Conservation (phyloP, 2,113 vertebrate species). For the Pyrgilauda ruficollis region DNA sequence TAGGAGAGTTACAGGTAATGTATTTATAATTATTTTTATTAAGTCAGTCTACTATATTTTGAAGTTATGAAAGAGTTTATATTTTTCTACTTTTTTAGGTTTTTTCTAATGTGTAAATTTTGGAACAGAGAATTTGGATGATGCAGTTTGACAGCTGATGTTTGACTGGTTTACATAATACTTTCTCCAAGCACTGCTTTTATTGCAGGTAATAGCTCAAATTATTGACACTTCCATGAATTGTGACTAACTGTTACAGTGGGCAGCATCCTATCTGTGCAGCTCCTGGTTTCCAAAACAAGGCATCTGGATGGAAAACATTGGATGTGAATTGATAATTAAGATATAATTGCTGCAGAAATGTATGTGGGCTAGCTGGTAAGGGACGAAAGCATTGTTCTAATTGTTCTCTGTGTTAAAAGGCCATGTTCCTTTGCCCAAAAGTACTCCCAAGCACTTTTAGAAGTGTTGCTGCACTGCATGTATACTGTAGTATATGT, state of each 20-base stretch:
- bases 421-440: neutral
- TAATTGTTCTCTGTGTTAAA: neutral
- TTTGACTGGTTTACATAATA: neutral
- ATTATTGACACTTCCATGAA: neutral
- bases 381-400: neutral
- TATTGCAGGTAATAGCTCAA: neutral
- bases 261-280: accelerated
- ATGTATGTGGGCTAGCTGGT: neutral
- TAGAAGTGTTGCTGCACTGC: neutral
- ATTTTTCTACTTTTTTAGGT: neutral
- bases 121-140: neutral
- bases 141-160: neutral
- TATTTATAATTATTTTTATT: neutral
- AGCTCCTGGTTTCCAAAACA: neutral
- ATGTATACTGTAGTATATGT: neutral
- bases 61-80: neutral
- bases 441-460: neutral
- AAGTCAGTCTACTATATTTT: neutral
- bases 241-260: accelerated
- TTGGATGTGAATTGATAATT: neutral
- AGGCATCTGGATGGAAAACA: neutral
- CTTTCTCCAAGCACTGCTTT: neutral
- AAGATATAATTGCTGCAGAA: neutral
- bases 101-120: neutral
- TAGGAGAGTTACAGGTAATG: neutral